Percentiles rank a stretch among this genome's conserved stretches.
Evolutionary conservation across 1,140 invertebrate species (phyloP).

Genomic region (Formica selysi): DNA sequence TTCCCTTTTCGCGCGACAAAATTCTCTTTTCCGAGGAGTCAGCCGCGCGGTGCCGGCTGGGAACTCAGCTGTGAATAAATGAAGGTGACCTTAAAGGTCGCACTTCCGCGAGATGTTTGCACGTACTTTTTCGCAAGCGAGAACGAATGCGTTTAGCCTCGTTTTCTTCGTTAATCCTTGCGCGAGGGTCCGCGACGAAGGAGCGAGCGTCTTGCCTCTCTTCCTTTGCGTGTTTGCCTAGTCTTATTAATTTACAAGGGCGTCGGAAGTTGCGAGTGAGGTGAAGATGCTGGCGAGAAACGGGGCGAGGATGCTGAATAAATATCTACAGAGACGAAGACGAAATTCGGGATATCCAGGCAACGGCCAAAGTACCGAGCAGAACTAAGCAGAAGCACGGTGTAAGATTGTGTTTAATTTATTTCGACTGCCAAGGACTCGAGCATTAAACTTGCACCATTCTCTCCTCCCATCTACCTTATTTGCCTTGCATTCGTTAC

Average conservation of each 20-base stretch:
- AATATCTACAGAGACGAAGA: conserved; percentile 74
- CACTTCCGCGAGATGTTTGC: conserved; percentile 57
- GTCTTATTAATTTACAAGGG: conserved; percentile 79
- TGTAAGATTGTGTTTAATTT: conserved; percentile 79
- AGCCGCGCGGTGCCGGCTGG: background rate
- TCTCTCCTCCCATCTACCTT: conserved; percentile 65
- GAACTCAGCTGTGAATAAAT: conserved; percentile 64
- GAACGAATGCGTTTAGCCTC: conserved; percentile 51
- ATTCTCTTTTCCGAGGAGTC: conserved; percentile 32
- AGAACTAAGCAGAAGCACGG: conserved; percentile 56
- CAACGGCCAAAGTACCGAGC: conserved; percentile 33
- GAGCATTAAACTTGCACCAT: conserved; percentile 75
- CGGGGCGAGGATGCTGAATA: conserved; percentile 68
- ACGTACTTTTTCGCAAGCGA: conserved; percentile 61
- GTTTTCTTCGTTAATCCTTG: conserved; percentile 63
- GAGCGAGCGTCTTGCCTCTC: background rate
- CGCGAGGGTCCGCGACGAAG: conserved; percentile 48
- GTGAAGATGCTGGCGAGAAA: conserved; percentile 27
- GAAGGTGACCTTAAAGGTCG: conserved; percentile 68
- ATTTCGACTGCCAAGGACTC: conserved; percentile 75
- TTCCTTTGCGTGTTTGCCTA: conserved; percentile 73
- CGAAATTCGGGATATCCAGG: conserved; percentile 72
- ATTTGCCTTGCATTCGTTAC: conserved; percentile 79
- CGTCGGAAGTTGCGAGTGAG: conserved; percentile 33
- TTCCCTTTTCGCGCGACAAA: conserved; percentile 41